Percentiles rank a stretch among this genome's conserved stretches.
These are phyloP conservation scores for Zosterops pallidus DNA, from an alignment of 2,113 vertebrate genomes.

Conservation along the genomic window DNA sequence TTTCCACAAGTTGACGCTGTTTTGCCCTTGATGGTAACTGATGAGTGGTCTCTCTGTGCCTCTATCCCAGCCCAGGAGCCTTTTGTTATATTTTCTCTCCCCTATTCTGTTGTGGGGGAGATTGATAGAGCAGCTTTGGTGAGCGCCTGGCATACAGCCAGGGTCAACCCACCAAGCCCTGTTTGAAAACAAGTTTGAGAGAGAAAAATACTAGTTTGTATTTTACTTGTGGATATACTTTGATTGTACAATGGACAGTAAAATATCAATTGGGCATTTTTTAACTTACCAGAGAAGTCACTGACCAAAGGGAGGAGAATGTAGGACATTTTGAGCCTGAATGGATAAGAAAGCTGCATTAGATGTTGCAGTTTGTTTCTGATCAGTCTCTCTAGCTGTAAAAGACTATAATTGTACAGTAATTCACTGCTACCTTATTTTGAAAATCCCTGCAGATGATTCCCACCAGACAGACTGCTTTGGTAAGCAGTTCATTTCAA, in stretches of 20 bases:
- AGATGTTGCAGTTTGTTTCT: neutral
- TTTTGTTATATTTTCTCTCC: neutral
- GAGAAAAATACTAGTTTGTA: neutral
- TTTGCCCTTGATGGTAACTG: neutral
- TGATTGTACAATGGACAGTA: neutral
- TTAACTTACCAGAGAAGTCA: neutral
- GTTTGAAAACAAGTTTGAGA: neutral
- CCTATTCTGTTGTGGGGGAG: neutral
- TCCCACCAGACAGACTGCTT: conserved; percentile 53
- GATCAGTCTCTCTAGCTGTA: neutral
- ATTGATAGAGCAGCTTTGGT: neutral
- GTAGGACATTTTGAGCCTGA: conserved; percentile 13
- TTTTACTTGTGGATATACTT: neutral
- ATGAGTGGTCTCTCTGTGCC: neutral
- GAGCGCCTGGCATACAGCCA: neutral
- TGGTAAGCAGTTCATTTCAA: conserved; percentile 57
- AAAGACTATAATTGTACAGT: conserved; percentile 19
- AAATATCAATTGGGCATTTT: neutral
- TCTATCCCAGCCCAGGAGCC: neutral
- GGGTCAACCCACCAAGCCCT: neutral
- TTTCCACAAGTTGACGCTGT: neutral
- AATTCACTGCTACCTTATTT: conserved; percentile 50
- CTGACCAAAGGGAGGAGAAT: neutral
- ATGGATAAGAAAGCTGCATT: neutral
- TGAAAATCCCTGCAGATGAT: conserved; percentile 38